Conservation (phyloP, 2,113 vertebrate genomes). For the Aphyosemion australe region DNA sequence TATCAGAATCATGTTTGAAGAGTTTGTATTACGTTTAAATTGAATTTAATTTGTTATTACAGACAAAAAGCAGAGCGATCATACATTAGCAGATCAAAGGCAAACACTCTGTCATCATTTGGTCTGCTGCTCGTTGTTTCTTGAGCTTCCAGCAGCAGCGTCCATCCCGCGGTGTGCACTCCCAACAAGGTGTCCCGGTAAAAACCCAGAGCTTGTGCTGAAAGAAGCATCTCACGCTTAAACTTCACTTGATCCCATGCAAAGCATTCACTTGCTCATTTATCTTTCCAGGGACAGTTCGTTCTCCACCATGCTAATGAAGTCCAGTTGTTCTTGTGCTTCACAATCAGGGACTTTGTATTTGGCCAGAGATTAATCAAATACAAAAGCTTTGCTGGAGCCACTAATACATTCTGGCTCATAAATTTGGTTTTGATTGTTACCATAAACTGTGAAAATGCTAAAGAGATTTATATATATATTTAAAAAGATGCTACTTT, state of each 20-base stretch:
- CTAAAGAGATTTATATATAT: background rate
- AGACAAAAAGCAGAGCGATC: constrained; percentile 32
- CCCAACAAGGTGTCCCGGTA: constrained; percentile 76
- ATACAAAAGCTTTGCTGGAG: constrained; percentile 37
- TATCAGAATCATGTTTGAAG: constrained; percentile 7
- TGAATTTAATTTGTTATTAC: constrained; percentile 20
- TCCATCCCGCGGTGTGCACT: constrained; percentile 60
- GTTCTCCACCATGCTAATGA: constrained; percentile 67
- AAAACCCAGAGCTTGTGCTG: constrained; percentile 79
- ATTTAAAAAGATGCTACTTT: background rate
- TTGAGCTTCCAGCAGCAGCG: constrained; percentile 44
- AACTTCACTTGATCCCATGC: constrained; percentile 40
- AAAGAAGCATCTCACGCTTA: constrained; percentile 73
- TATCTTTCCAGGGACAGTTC: constrained; percentile 61
- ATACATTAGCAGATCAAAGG: constrained; percentile 54
- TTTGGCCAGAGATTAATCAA: constrained; percentile 75
- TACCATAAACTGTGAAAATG: constrained; percentile 2
- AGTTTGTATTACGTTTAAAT: constrained; percentile 36
- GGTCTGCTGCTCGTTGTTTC: constrained; percentile 62
- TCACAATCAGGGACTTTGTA: constrained; percentile 68
- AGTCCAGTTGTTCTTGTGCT: constrained; percentile 75
- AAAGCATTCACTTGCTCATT: constrained; percentile 44
- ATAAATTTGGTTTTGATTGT: constrained; percentile 27
- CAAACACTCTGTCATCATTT: constrained; percentile 43
- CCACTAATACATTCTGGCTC: constrained; percentile 29